Conservation (phyloP, 2,888 invertebrate species). For the Tenthredo distinguenda region DNA sequence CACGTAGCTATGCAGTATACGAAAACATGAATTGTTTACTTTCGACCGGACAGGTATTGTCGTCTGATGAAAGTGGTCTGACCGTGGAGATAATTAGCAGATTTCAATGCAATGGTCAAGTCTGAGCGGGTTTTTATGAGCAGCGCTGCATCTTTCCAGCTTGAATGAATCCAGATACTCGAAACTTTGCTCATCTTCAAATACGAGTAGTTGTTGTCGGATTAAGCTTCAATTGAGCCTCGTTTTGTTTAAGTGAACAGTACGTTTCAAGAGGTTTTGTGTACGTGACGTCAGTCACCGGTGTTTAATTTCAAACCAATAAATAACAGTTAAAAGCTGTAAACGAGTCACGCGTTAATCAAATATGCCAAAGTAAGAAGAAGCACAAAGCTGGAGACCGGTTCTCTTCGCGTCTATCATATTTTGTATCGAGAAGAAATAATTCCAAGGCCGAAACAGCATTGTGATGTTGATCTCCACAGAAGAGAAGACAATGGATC, state of each 20-base stretch:
- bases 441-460: background rate
- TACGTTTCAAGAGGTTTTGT: background rate
- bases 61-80: background rate
- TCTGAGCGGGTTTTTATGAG: background rate
- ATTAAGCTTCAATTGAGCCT: background rate
- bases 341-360: background rate
- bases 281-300: background rate
- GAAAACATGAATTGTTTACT: background rate
- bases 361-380: background rate
- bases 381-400: background rate
- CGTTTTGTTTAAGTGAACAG: background rate
- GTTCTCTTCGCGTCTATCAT: background rate
- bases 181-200: background rate
- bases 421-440: background rate
- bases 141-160: background rate
- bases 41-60: background rate
- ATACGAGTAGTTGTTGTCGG: background rate
- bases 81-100: background rate
- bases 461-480: background rate
- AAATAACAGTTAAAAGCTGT: background rate
- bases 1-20: background rate
- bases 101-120: background rate
- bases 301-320: background rate
- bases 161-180: background rate
- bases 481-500: background rate